Base-by-base conservation (phyloP, 2,113 vertebrate species). In the Rhadina sibilatrix region DNA sequence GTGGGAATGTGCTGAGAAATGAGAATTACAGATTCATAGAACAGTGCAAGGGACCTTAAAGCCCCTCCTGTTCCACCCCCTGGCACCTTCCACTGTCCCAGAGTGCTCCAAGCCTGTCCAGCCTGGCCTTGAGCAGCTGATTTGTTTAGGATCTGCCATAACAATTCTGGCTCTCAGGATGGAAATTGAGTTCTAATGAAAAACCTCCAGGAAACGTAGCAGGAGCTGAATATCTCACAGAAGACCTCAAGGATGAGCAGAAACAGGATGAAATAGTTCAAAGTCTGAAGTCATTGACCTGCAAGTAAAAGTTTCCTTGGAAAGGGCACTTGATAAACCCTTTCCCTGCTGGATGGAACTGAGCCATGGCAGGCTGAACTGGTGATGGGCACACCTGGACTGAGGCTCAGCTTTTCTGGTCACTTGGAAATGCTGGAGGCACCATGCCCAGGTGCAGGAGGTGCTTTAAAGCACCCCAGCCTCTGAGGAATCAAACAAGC, bases 311-410 rank as follows among this genome's bases (percentile, higher is more conserved):
- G 10, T 54, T 75, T 52, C 56, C 13, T 47, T 54, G 28, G 20
- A 8, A 8, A 10, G 33, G 13, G 17, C 22, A 12, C 38, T 42
- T 7, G 17, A 9, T 44, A 22, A 47, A 25, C 19, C 28, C 17
- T 40, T 82, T 60, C 4, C 15, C 1, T n/a, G 27, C 30, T 6
- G 16, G 71, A 11, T 11, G 47, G 65, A 9, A 5, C 11, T 54
- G 14, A 77, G 16, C 54, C 33, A 2, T 1, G 33, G 46, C 40
- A 28, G 20, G 3, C 3, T 4, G 47, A 31, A 3, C 30, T 11
- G 24, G 17, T 15, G 42, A 14, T 20, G 69, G 31, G 16, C 49
- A 24, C 17, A 4, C 2, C 1, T 0, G 14, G 24, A 2, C 14
- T 6, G 27, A 46, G n/a, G 24, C 33, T 6, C 30, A 61, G 37